Percentiles rank a stretch among this genome's conserved stretches.
Evolutionary conservation across 2,797 vertebrate genomes (phyloP).

Genomic region (Ataeniobius toweri): DNA sequence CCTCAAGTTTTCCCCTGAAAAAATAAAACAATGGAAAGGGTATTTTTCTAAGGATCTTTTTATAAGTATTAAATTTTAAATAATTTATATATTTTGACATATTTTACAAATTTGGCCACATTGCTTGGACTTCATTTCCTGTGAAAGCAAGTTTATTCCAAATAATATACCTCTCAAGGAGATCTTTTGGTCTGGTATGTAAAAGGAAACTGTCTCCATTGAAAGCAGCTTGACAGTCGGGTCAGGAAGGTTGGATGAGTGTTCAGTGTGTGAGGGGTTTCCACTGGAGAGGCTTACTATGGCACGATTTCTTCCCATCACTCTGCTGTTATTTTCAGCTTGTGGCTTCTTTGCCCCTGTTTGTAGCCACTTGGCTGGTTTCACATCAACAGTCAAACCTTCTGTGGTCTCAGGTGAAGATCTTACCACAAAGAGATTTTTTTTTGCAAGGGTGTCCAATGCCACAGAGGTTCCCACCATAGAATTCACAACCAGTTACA

Average conservation of each 20-base stretch:
- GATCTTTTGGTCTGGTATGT: neutral
- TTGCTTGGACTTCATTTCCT: neutral
- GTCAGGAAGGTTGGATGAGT: conserved; percentile 47
- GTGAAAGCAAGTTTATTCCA: neutral
- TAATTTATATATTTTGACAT: neutral
- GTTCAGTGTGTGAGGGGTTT: conserved; percentile 20
- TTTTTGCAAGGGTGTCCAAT: conserved; percentile 21
- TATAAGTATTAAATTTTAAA: too few relatives aligned
- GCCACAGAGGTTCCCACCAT: conserved; percentile 24
- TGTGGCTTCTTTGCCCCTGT: conserved; percentile 1
- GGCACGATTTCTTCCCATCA: conserved; percentile 37
- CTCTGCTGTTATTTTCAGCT: conserved; percentile 33
- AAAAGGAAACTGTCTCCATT: conserved; percentile 32
- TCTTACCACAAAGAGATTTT: conserved; percentile 14
- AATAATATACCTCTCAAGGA: neutral
- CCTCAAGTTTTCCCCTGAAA: neutral
- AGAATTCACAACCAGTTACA: conserved; percentile 13
- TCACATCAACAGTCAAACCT: neutral
- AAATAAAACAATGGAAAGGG: neutral
- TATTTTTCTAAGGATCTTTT: too few relatives aligned
- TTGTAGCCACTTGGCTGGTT: neutral
- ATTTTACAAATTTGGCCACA: neutral
- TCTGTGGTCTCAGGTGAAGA: neutral
- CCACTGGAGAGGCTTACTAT: conserved; percentile 36
- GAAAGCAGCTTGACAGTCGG: conserved; percentile 4